Percentiles rank a stretch among this genome's conserved stretches.
Conservation (phyloP, 2,797 vertebrate species). For the Lophura swinhoii region DNA sequence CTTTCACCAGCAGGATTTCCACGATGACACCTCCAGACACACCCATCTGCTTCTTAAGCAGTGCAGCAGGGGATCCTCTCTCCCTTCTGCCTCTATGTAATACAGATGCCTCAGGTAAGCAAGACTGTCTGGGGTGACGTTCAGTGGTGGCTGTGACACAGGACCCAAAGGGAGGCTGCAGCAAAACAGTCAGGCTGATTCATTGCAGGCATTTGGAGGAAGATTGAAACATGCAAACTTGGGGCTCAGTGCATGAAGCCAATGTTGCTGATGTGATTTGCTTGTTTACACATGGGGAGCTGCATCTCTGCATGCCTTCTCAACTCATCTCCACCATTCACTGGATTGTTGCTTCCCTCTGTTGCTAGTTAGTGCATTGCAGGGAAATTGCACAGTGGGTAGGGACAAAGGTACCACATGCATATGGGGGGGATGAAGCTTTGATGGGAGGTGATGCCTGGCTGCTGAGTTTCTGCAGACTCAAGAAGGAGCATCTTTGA, state of each 20-base stretch:
- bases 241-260: neutral
- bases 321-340: fast-evolving
- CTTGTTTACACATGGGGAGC: fast-evolving
- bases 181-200: neutral
- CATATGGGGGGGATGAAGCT: fast-evolving
- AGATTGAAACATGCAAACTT: fast-evolving
- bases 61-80: neutral
- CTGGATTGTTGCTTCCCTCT: constrained; percentile 67
- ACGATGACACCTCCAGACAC: neutral
- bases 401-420: fast-evolving
- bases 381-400: neutral
- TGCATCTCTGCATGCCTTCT: fast-evolving
- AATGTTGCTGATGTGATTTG: fast-evolving
- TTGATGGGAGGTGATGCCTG: neutral
- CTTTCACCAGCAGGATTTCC: neutral
- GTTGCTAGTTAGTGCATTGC: constrained; percentile 48
- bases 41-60: neutral
- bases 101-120: neutral
- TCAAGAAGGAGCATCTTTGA: neutral
- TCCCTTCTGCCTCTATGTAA: fast-evolving
- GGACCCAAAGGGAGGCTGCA: neutral
- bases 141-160: neutral
- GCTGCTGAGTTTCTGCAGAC: neutral
- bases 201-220: neutral
- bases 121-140: neutral